A percentile compares a stretch with the other conserved stretches of the same genome.
Conservation (phyloP, 2,113 vertebrate genomes). For the Nannobrachium achirus region DNA sequence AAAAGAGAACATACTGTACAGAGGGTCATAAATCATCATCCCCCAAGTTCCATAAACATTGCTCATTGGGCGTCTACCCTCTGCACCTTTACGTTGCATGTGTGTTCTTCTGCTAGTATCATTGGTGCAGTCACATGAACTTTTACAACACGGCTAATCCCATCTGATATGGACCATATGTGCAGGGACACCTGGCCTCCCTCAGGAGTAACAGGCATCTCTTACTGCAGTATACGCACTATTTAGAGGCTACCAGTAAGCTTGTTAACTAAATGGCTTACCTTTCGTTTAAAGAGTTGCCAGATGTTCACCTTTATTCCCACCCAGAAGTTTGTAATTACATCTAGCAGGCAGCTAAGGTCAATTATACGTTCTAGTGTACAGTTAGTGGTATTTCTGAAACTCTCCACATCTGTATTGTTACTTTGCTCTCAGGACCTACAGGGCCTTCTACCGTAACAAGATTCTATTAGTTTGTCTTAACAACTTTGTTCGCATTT, state of each 20-base stretch:
- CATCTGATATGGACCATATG: conserved; percentile 36
- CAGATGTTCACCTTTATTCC: conserved; percentile 44
- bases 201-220: not conserved
- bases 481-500: conserved; percentile 43
- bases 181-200: conserved; percentile 11
- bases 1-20: no score
- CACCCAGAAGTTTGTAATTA: conserved; percentile 32
- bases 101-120: conserved; percentile 6
- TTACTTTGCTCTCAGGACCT: not conserved
- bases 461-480: conserved; percentile 45
- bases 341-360: conserved; percentile 37
- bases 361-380: conserved; percentile 3
- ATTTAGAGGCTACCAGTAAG: conserved; percentile 21
- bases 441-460: not conserved
- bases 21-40: conserved; percentile 4
- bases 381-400: conserved; percentile 1
- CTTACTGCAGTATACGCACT: conserved; percentile 29
- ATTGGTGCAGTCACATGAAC: not conserved
- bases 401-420: conserved; percentile 12
- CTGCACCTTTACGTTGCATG: not conserved
- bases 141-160: conserved; percentile 16
- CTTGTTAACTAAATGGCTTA: conserved; percentile 42
- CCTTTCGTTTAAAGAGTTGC: conserved; percentile 29
- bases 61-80: not conserved
- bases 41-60: not conserved